Evolutionary conservation across 2,113 vertebrate genomes (phyloP), one percentile per base, ranked within the genome.

Genomic region (Peromyscus maniculatus): DNA sequence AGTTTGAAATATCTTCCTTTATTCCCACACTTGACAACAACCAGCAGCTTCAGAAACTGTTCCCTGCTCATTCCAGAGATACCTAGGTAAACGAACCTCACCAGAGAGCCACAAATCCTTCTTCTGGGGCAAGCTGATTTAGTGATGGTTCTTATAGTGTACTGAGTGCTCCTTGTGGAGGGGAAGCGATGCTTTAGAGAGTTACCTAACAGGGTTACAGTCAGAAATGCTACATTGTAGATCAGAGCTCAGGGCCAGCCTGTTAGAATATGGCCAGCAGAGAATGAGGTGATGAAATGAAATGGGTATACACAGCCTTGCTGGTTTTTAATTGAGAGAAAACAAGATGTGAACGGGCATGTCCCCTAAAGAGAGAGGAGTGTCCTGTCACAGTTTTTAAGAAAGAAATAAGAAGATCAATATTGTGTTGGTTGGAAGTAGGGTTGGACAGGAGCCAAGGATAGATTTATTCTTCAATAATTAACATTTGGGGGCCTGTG

Each of bases 231-330:
- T 59, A 13, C 57, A 16, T 15, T 3, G 0, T n/a, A 31, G 24
- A 21, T 2, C 1, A 67, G 52, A n/a, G n/a, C 4, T 43, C 36
- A 90, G 75, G n/a, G 5, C 12, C 52, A 84, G n/a, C 22, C 39
- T 66, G 39, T 43, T 43, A 39, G 39, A 66, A 64, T 84, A n/a
- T 66, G 55, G 59, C 7, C 16, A 66, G 8, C 24, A 33, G 62
- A 21, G 62, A 43, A 8, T 24, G 5, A 11, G 46, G 6, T 0
- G 1, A 17, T 7, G 21, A 67, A 16, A 3, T 79, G 22, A 67
- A 66, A 31, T 0, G 2, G 5, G 10, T 9, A 5, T 31, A 15
- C 55, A 78, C 1, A n/a, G 55, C 9, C 15, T 66, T 52, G 52
- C 10, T 52, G 52, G 52, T 52, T 52, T 52, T 52, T 52, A 83